These are phyloP conservation scores for Eilema sororculum DNA, from an alignment of 2,888 invertebrate species.

Conservation along the genomic window DNA sequence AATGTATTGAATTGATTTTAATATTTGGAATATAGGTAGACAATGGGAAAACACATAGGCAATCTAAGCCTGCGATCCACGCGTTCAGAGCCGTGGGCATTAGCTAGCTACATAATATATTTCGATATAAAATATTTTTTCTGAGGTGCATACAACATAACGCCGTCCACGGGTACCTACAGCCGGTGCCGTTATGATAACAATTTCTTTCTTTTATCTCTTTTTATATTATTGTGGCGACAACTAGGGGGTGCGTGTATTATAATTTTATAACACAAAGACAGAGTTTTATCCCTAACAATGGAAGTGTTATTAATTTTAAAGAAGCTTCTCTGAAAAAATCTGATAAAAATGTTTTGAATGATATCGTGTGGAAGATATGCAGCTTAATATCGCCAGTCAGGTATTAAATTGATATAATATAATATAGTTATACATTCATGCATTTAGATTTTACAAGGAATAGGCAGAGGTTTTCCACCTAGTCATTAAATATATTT, in stretches of 20 bases:
- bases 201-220: conserved; percentile 79
- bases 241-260: conserved; percentile 67
- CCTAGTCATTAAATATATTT: too few relatives aligned
- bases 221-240: conserved; percentile 80
- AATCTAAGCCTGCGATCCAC: too few relatives aligned
- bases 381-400: not conserved
- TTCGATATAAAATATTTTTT: not conserved
- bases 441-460: not conserved
- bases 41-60: too few relatives aligned
- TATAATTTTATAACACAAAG: conserved; percentile 47
- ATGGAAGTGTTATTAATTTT: not conserved
- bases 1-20: too few relatives aligned
- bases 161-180: conserved; percentile 48
- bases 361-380: not conserved
- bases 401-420: not conserved
- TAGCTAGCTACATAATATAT: not conserved
- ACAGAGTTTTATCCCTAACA: conserved; percentile 16
- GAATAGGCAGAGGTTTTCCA: not conserved
- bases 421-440: not conserved
- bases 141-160: conserved; percentile 23
- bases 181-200: conserved; percentile 76
- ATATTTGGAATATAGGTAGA: too few relatives aligned
- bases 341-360: not conserved
- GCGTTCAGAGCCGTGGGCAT: too few relatives aligned
- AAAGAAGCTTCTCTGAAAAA: not conserved